phyloP scores from a whole-genome alignment of 2,113 vertebrate species.

The Bujurquina vittata region DNA sequence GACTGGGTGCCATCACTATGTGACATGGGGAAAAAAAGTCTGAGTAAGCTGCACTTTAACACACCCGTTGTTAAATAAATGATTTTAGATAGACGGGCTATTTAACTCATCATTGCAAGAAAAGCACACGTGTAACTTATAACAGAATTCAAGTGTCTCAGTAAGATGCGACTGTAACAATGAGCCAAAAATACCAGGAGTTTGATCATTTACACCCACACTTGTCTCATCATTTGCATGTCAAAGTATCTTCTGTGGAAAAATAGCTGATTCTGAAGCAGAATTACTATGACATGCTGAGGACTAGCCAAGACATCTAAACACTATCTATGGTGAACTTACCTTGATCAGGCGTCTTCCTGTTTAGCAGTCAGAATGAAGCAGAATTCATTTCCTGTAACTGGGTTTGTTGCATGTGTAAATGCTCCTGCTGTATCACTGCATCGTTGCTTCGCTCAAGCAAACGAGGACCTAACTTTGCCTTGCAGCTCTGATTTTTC shows the following conservation, averaged over 20 bases:
- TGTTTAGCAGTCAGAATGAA: not conserved
- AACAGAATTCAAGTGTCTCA: not conserved
- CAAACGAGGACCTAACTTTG: slow-evolving; percentile 24
- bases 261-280: not conserved
- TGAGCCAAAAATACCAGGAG: not conserved
- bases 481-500: not conserved
- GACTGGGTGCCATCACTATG: not conserved
- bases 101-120: not conserved
- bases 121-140: not conserved
- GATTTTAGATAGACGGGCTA: not conserved
- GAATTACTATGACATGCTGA: not conserved
- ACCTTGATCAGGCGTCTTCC: not conserved
- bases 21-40: not conserved
- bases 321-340: not conserved
- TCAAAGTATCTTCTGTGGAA: not conserved
- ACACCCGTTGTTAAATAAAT: not conserved
- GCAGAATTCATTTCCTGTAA: not conserved
- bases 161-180: not conserved
- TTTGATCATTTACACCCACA: not conserved
- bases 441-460: not conserved
- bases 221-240: not conserved
- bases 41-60: not conserved
- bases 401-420: not conserved
- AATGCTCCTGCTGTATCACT: not conserved
- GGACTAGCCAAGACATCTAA: not conserved